Base-by-base conservation (phyloP, 2,888 invertebrate species). In the Oeneis ivallda region DNA sequence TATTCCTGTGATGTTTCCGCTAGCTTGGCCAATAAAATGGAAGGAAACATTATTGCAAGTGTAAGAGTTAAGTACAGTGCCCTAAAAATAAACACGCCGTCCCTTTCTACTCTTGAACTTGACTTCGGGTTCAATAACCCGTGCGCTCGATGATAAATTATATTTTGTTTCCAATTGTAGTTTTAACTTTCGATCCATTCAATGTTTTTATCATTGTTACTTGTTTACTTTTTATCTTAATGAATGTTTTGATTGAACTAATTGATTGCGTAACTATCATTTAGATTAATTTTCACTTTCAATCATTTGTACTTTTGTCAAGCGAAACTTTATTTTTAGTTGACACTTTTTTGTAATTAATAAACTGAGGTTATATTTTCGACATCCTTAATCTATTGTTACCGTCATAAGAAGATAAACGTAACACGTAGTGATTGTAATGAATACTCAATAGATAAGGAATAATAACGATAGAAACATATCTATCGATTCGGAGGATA, bases 101-200 rank as follows among this genome's bases (percentile, higher is more conserved):
- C 78, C 67, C 68, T 82, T 81, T 78, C 80, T 81, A 85, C 83
- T 84, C 90, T 89, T 91, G 91, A 91, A 91, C 90, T 90, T 91
- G 89, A 83, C 76, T 80, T 69, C 65, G 72, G 75, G 89, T 79
- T 87, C 85, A 82, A 77, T 76, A 81, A 85, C 87, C 89, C 70
- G 73, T 67, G 70, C 74, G 74, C 77, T 69, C 71, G 83, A 83
- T 87, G 60, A 62, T 69, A 64, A 81, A 83, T 81, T 78, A 75
- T 78, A 76, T 75, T 60, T 58, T 59, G 62, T 52, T 50, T 26
- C 49, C 56, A 56, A 63, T 15, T 63, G 52, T 52, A 65, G 60
- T 57, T 64, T 67, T 45, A 62, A 68, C 65, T 62, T 59, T 53
- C 56, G 54, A 52, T 64, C 64, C 59, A 62, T 68, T 62, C 47